A percentile compares a stretch with the other conserved stretches of the same genome.
Evolutionary conservation across 2,888 invertebrate genomes (phyloP).

Genomic region (Ochropacha duplaris): DNA sequence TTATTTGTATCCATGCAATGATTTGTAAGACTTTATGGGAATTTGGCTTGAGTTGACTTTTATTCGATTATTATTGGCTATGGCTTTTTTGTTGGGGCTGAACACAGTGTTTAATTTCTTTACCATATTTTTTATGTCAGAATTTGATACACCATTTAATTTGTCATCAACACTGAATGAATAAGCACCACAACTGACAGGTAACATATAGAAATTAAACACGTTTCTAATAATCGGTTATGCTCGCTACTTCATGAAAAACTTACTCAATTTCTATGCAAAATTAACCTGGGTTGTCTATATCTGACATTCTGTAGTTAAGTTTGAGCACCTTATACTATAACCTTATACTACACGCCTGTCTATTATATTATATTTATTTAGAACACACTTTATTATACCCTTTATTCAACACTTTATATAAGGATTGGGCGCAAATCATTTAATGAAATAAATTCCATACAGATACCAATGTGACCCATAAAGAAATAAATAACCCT

Average conservation of each 20-base stretch:
- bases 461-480: not conserved
- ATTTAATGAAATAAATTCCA: not conserved
- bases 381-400: slow-evolving; percentile 12
- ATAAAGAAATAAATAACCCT: not conserved
- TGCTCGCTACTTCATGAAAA: not conserved
- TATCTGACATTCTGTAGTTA: slow-evolving; percentile 2
- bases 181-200: not conserved
- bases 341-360: slow-evolving; percentile 1
- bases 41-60: not conserved
- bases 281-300: not conserved
- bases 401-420: slow-evolving; percentile 1
- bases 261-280: not conserved
- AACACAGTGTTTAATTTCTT: not conserved
- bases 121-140: not conserved
- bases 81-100: not conserved
- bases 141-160: not conserved
- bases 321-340: slow-evolving; percentile 13
- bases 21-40: not conserved
- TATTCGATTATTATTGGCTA: not conserved
- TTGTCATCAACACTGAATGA: not conserved
- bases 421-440: not conserved
- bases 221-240: not conserved
- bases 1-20: not conserved
- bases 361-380: slow-evolving; percentile 6
- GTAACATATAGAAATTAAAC: not conserved